A percentile compares a stretch with the other conserved stretches of the same genome.
phyloP scores from a whole-genome alignment of 2,888 invertebrate genomes.

The Cephus runcator region DNA sequence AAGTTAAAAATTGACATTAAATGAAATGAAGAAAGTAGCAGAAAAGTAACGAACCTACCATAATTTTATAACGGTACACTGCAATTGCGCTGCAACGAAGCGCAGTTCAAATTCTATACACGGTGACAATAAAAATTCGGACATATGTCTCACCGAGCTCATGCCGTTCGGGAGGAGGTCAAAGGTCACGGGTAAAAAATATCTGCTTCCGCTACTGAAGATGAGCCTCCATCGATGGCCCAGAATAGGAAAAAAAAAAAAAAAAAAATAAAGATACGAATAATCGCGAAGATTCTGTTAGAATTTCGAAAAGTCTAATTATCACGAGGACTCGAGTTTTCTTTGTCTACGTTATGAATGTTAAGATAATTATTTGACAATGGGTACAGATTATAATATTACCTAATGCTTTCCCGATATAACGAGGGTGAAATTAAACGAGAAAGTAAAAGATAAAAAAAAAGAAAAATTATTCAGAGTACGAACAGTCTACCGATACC shows the following conservation, averaged over 20 bases:
- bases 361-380: background rate
- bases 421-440: background rate
- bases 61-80: background rate
- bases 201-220: background rate
- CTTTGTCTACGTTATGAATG: background rate
- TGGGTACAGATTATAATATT: background rate
- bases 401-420: background rate
- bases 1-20: background rate
- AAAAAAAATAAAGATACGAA: background rate
- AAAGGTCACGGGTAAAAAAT: background rate
- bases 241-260: background rate
- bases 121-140: background rate
- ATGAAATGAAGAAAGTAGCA: background rate
- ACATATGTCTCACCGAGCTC: background rate
- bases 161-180: background rate
- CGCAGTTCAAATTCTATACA: background rate
- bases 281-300: background rate
- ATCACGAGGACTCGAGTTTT: background rate
- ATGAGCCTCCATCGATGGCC: background rate
- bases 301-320: background rate
- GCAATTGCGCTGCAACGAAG: background rate
- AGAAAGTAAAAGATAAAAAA: no score
- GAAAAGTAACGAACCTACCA: background rate
- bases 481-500: background rate
- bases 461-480: background rate